phyloP scores from a whole-genome alignment of 2,888 invertebrate species.

The Dryomyza anilis region DNA sequence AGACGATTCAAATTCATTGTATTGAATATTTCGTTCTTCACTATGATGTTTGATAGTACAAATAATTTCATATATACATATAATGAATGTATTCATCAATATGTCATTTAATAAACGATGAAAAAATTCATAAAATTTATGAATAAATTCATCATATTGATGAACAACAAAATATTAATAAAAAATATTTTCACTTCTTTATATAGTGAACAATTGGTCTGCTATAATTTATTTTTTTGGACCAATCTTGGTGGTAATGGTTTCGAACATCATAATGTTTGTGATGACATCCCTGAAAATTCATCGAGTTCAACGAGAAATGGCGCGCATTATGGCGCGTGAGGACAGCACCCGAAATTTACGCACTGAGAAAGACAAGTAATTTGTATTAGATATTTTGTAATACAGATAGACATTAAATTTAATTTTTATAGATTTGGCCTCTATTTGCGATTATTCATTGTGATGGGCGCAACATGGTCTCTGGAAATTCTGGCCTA shows the following conservation, averaged over 20 bases:
- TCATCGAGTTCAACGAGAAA: conserved; percentile 56
- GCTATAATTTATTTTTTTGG: conserved; percentile 56
- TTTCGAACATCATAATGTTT: conserved; percentile 56
- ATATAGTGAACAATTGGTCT: conserved; percentile 52
- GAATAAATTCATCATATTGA: no score
- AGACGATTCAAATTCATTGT: no score
- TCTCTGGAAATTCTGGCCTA: conserved; percentile 78
- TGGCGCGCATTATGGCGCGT: conserved; percentile 54
- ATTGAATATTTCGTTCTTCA: no score
- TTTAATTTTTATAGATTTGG: conserved; percentile 67
- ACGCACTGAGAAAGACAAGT: conserved; percentile 58
- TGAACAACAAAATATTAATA: no score
- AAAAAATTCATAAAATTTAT: no score
- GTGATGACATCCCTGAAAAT: conserved; percentile 57
- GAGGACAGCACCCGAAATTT: conserved; percentile 56
- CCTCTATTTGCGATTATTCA: conserved; percentile 78
- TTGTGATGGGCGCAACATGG: conserved; percentile 89
- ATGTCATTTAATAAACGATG: no score
- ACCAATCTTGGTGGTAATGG: conserved; percentile 53
- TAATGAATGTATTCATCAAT: no score
- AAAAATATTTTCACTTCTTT: no score
- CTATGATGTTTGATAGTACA: no score
- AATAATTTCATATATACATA: no score
- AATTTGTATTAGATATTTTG: conserved; percentile 19
- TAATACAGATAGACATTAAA: not conserved